phyloP scores from a whole-genome alignment of 2,797 vertebrate species.

The Coranthus polyacanthus region DNA sequence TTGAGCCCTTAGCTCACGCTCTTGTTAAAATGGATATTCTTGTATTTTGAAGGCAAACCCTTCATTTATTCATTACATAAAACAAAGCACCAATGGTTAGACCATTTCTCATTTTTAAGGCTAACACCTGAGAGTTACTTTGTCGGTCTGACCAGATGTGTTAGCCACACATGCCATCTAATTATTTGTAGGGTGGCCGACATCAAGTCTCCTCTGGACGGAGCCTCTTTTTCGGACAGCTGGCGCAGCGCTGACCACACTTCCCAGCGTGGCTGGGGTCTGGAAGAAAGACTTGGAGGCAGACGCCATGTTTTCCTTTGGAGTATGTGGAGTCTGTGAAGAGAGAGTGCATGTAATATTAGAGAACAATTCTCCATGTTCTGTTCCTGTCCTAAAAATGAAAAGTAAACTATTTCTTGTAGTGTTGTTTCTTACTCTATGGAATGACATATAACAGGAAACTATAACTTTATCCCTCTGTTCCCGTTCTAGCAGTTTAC shows the following conservation, averaged over 20 bases:
- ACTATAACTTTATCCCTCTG: no score
- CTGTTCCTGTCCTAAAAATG: no score
- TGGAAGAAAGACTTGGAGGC: constrained; percentile 91
- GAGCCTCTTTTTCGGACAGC: constrained; percentile 84
- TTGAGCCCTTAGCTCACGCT: background rate
- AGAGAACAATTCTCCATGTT: background rate
- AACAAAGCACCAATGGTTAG: constrained; percentile 48
- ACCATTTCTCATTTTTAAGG: constrained; percentile 28
- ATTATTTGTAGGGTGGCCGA: constrained; percentile 82
- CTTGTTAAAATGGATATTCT: background rate
- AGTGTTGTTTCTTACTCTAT: no score
- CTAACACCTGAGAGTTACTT: constrained; percentile 36
- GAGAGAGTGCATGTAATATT: constrained; percentile 20
- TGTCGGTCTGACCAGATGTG: background rate
- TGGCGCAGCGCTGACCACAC: constrained; percentile 56
- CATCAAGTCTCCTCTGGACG: constrained; percentile 92
- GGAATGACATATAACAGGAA: no score
- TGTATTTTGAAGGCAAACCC: constrained; percentile 1
- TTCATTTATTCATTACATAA: background rate
- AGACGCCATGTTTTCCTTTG: constrained; percentile 82
- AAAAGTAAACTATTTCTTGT: no score
- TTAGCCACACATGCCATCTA: constrained; percentile 50
- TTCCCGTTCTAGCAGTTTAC: background rate
- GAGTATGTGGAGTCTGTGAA: constrained; percentile 87
- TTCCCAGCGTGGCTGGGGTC: constrained; percentile 88